Percentiles rank a stretch among this genome's conserved stretches.
Evolutionary conservation across 2,888 invertebrate species (phyloP).

Genomic region (Drosophila vallismaia): DNA sequence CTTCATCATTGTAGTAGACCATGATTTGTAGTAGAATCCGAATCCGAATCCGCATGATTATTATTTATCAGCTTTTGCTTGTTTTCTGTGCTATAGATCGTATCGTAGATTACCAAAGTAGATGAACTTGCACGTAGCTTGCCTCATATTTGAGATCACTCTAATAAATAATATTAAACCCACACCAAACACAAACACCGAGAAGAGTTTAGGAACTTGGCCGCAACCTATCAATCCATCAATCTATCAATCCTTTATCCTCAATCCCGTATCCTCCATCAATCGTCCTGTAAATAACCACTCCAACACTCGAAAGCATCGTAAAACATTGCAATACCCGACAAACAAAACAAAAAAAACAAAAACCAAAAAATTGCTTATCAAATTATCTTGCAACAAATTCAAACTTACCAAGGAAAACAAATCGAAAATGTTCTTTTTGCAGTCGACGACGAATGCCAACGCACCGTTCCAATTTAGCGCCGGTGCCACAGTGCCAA

Average conservation of each 20-base stretch:
- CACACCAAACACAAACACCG: background rate
- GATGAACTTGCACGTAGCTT: background rate
- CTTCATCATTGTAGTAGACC: background rate
- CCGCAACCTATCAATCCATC: background rate
- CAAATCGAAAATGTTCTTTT: slow-evolving; percentile 52
- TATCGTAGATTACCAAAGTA: background rate
- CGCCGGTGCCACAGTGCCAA: slow-evolving; percentile 79
- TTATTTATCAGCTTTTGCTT: background rate
- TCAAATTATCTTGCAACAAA: slow-evolving; percentile 21
- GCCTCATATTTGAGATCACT: background rate
- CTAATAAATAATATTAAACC: background rate
- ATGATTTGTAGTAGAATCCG: background rate
- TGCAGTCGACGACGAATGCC: slow-evolving; percentile 82
- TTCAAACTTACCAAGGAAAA: slow-evolving; percentile 47
- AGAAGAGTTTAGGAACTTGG: background rate
- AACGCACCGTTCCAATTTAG: slow-evolving; percentile 83
- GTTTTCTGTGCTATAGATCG: background rate
- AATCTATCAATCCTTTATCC: background rate
- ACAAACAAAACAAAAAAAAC: background rate
- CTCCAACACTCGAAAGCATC: background rate
- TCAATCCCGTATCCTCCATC: slow-evolving; percentile 1
- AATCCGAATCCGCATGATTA: background rate
- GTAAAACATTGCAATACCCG: background rate
- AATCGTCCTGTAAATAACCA: slow-evolving; percentile 21
- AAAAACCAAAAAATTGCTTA: slow-evolving; percentile 2